phyloP scores from a whole-genome alignment of 2,888 invertebrate species.

The Melieria picta region DNA sequence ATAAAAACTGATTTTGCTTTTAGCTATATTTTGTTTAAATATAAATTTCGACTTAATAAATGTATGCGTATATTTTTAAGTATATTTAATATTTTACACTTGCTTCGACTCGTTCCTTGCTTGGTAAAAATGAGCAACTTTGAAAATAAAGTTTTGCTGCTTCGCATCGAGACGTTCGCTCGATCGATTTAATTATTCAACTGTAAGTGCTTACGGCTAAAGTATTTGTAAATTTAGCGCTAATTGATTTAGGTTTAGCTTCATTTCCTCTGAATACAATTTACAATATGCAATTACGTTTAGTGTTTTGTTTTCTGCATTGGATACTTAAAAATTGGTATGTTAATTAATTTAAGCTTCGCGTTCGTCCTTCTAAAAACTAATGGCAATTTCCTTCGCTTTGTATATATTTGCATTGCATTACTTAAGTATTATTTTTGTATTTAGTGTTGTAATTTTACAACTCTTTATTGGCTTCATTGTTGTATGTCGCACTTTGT shows the following conservation, averaged over 20 bases:
- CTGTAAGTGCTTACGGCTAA: too few relatives aligned
- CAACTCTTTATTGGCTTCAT: constrained; percentile 7
- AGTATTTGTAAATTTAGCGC: too few relatives aligned
- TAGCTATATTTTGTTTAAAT: too few relatives aligned
- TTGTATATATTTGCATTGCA: constrained; percentile 21
- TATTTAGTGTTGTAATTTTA: not conserved
- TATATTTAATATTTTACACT: constrained; percentile 19
- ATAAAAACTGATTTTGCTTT: too few relatives aligned
- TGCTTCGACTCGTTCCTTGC: not conserved
- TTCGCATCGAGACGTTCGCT: not conserved
- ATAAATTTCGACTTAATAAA: not conserved
- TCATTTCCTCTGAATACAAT: too few relatives aligned
- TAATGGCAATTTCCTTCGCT: constrained; percentile 55
- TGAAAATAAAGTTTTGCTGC: constrained; percentile 35
- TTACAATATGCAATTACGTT: too few relatives aligned
- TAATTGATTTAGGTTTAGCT: too few relatives aligned
- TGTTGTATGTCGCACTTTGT: not conserved
- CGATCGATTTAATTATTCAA: too few relatives aligned
- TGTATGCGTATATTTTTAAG: not conserved
- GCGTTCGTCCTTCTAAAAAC: constrained; percentile 46
- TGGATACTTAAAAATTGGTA: too few relatives aligned
- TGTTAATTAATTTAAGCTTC: too few relatives aligned
- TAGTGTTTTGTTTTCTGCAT: too few relatives aligned
- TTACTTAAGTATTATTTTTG: not conserved
- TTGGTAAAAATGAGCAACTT: constrained; percentile 23